phyloP scores from a whole-genome alignment of 2,888 invertebrate species.

The Imbricaverruca yamaguchii region DNA sequence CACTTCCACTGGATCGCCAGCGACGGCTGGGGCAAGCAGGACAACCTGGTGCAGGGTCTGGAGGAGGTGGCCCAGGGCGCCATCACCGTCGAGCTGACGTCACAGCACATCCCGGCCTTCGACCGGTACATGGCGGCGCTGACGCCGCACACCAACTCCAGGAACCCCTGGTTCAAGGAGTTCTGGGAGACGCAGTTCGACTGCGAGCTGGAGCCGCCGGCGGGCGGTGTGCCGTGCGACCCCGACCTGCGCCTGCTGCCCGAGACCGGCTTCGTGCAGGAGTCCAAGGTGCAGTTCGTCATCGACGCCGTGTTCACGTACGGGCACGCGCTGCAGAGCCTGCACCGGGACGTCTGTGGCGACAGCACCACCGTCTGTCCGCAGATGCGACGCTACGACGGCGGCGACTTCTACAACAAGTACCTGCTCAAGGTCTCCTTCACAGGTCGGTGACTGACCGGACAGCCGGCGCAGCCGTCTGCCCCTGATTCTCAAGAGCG shows the following conservation, averaged over 20 bases:
- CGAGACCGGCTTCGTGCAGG: constrained; percentile 48
- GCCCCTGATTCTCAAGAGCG: too few relatives aligned
- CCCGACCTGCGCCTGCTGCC: constrained; percentile 44
- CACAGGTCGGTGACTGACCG: constrained; percentile 47
- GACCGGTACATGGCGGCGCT: constrained; percentile 59
- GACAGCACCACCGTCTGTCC: constrained; percentile 46
- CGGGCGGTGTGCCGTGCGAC: constrained; percentile 40
- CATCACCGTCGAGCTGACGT: constrained; percentile 58
- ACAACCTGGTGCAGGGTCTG: constrained; percentile 55
- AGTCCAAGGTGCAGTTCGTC: constrained; percentile 57
- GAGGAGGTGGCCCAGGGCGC: constrained; percentile 63
- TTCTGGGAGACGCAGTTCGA: constrained; percentile 64
- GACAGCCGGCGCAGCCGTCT: too few relatives aligned
- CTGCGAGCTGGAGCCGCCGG: constrained; percentile 41
- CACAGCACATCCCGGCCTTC: constrained; percentile 45
- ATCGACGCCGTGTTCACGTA: constrained; percentile 65
- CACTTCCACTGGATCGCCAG: constrained; percentile 58
- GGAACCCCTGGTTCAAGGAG: constrained; percentile 68
- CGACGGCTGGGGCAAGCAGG: constrained; percentile 62
- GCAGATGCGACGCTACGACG: constrained; percentile 56
- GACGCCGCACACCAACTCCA: constrained; percentile 50
- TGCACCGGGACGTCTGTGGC: constrained; percentile 51
- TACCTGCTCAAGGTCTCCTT: constrained; percentile 67
- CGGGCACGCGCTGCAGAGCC: constrained; percentile 55
- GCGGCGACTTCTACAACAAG: constrained; percentile 58